Conservation (phyloP, 2,797 vertebrate species). For the Myotis pilosus region DNA sequence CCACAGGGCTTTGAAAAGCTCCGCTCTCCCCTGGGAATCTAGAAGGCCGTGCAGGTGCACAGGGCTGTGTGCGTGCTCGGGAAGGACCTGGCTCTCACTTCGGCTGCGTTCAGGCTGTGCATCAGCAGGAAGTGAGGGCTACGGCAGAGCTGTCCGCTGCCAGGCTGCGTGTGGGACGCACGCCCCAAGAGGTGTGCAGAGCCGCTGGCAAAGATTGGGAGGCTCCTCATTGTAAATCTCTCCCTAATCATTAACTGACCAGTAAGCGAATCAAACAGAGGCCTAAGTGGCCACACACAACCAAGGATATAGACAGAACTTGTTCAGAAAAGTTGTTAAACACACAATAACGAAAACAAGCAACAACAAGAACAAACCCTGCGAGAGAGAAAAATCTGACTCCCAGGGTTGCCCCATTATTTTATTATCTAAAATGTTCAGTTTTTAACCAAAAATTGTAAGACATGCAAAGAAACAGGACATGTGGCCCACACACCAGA, state of each 20-base stretch:
- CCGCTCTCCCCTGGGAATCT: neutral
- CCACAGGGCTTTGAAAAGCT: neutral
- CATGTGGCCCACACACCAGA: neutral
- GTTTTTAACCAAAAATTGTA: neutral
- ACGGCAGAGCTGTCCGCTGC: neutral
- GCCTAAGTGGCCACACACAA: neutral
- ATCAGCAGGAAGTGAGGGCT: neutral
- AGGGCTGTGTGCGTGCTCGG: neutral
- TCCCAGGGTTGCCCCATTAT: neutral
- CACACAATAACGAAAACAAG: neutral
- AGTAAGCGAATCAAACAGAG: neutral
- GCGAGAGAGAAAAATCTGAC: neutral
- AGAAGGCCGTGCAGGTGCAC: neutral
- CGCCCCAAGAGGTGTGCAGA: rapidly evolving
- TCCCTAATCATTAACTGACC: neutral
- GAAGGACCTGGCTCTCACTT: neutral
- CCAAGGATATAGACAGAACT: neutral
- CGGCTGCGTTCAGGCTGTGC: neutral
- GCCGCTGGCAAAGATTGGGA: neutral
- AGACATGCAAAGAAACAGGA: neutral
- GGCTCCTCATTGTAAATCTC: neutral
- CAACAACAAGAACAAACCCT: neutral
- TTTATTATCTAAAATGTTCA: neutral
- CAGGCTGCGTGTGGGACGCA: neutral
- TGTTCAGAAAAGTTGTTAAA: neutral